phyloP scores from a whole-genome alignment of 2,888 invertebrate genomes.

The Erpobdella octoculata region DNA sequence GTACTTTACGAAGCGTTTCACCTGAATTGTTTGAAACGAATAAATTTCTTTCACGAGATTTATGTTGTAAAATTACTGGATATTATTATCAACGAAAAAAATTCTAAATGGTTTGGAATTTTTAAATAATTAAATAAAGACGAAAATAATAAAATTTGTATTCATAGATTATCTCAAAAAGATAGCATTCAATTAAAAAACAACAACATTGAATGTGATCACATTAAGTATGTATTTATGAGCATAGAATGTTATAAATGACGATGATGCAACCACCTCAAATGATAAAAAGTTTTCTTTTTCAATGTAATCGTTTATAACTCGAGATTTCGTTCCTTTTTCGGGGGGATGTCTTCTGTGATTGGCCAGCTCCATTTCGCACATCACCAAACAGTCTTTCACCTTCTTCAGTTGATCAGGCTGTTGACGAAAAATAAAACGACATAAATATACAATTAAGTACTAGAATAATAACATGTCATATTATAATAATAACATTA shows the following conservation, averaged over 20 bases:
- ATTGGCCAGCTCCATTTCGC: conserved; percentile 72
- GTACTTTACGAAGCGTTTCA: conserved; percentile 52
- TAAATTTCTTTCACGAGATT: background rate
- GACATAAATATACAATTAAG: background rate
- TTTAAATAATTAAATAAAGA: no score
- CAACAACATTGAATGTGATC: no score
- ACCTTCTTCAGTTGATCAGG: conserved; percentile 80
- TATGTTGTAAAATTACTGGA: background rate
- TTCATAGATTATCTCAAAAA: no score
- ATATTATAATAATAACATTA: no score
- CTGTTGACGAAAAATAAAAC: conserved; percentile 53
- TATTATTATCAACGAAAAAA: background rate
- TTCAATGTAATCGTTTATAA: conserved; percentile 78
- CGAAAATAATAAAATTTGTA: no score
- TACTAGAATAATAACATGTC: background rate
- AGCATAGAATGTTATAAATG: no score
- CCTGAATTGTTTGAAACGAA: conserved; percentile 40
- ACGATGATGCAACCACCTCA: conserved; percentile 61
- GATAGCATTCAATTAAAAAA: no score
- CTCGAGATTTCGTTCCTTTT: conserved; percentile 65
- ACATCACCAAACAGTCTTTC: conserved; percentile 71
- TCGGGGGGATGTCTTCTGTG: conserved; percentile 68
- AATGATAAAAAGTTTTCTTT: conserved; percentile 81
- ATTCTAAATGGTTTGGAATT: no score
- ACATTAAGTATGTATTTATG: no score